phyloP scores from a whole-genome alignment of 2,113 vertebrate species.

The Spea bombifrons region DNA sequence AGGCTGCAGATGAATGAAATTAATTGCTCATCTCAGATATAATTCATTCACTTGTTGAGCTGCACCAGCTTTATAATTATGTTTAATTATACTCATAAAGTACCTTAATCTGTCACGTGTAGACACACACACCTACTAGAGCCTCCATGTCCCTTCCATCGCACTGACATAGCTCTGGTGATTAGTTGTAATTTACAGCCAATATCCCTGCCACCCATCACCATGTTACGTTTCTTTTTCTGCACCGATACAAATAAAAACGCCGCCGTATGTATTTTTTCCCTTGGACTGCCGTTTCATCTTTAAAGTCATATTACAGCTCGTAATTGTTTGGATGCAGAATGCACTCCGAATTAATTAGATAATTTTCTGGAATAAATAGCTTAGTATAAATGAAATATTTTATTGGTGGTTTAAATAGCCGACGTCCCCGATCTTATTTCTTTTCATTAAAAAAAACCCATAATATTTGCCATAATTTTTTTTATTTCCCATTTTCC shows the following conservation, averaged over 20 bases:
- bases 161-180: neutral
- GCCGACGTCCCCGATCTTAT: neutral
- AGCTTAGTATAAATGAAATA: neutral
- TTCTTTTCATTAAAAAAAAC: conserved; percentile 2
- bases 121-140: neutral
- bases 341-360: neutral
- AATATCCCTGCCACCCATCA: too few relatives aligned
- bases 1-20: neutral
- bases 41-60: neutral
- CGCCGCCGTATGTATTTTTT: too few relatives aligned
- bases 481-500: conserved; percentile 16
- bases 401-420: neutral
- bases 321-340: neutral
- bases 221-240: too few relatives aligned
- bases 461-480: conserved; percentile 5
- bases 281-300: too few relatives aligned
- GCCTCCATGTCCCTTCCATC: neutral
- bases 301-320: too few relatives aligned
- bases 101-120: neutral
- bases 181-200: too few relatives aligned
- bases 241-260: too few relatives aligned
- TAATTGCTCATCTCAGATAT: neutral
- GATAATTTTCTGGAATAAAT: neutral
- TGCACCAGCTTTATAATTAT: neutral
- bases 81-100: neutral